These are phyloP conservation scores for Druon quercuslanigerum DNA, from an alignment of 1,140 invertebrate species.

Conservation along the genomic window DNA sequence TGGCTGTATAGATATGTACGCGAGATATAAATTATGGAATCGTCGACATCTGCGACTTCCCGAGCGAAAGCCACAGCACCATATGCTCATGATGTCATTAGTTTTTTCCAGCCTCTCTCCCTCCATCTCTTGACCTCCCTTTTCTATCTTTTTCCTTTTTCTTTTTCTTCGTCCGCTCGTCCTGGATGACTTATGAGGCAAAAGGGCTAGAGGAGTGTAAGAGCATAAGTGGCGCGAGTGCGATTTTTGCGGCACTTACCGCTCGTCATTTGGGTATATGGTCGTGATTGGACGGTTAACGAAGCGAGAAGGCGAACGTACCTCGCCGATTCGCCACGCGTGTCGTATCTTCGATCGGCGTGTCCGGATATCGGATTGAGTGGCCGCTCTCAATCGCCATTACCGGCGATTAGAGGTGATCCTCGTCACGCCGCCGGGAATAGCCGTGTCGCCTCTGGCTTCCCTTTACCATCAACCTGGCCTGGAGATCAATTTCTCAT, in stretches of 20 bases:
- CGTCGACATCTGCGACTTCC: conserved; percentile 49
- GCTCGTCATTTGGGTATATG: conserved; percentile 36
- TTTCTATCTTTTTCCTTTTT: conserved; percentile 5
- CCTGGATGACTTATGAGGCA: conserved; percentile 36
- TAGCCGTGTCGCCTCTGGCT: neutral
- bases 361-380: conserved; percentile 57
- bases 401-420: conserved; percentile 23
- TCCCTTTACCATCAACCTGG: neutral
- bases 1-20: conserved; percentile 42
- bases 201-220: conserved; percentile 37
- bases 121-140: conserved; percentile 1
- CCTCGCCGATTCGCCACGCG: conserved; percentile 56
- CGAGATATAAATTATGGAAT: conserved; percentile 50
- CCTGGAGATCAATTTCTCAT: neutral
- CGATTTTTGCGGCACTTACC: conserved; percentile 56
- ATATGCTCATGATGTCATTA: conserved; percentile 46
- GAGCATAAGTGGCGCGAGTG: conserved; percentile 40
- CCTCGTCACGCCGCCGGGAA: conserved; percentile 16
- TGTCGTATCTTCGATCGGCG: conserved; percentile 49
- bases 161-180: conserved; percentile 35
- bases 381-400: conserved; percentile 37
- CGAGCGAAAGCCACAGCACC: conserved; percentile 20
- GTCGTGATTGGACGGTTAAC: conserved; percentile 59
- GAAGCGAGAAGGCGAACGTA: conserved; percentile 57
- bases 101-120: conserved; percentile 42